Evolutionary conservation across 2,888 invertebrate genomes (phyloP), one percentile per base, ranked within the genome.

Genomic region (Megastigmus dorsalis): DNA sequence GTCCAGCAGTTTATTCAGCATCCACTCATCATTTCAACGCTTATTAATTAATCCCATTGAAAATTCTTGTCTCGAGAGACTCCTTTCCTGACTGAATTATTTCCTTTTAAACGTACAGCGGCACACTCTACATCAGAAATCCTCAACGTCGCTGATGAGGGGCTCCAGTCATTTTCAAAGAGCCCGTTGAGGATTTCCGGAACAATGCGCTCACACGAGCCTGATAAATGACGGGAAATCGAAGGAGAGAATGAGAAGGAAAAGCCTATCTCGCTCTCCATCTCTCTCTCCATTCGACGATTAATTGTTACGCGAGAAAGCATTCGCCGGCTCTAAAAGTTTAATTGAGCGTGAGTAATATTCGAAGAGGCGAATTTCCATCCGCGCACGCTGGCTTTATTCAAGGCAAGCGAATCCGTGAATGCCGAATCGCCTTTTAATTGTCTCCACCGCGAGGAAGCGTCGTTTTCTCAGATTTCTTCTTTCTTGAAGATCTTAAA

Each of bases 321-420:
- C 63, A 52, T 43, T 68, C 70, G 13, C 15, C 15, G 38, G 30
- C 23, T 82, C 80, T 81, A 79, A 81, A 82, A 83, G 84, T 83
- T 85, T 81, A 86, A 86, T 86, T 84, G 84, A 84, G 84, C 79
- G 83, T 84, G 80, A 84, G 79, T 84, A 85, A 85, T 84, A 82
- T 84, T 83, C 78, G 79, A 43, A 18, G 26, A 38, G 59, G 30
- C 15, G 36, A 68, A 75, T 66, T 75, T 63, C 45, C 50, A 65
- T 69, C 50, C 45, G 55, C 36, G 30, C 48, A n/a, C 9, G 26
- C 15, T 13, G 23, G 59, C 45, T 68, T 48, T 67, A 59, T 62
- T 67, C 52, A 41, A 65, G 36, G 50, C 23, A 18, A 65, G 52
- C 48, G 15, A 10, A 23, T n/a, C 41, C 55, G 52, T 72, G 75